phyloP scores from a whole-genome alignment of 2,113 vertebrate species.

The Lanius collurio region DNA sequence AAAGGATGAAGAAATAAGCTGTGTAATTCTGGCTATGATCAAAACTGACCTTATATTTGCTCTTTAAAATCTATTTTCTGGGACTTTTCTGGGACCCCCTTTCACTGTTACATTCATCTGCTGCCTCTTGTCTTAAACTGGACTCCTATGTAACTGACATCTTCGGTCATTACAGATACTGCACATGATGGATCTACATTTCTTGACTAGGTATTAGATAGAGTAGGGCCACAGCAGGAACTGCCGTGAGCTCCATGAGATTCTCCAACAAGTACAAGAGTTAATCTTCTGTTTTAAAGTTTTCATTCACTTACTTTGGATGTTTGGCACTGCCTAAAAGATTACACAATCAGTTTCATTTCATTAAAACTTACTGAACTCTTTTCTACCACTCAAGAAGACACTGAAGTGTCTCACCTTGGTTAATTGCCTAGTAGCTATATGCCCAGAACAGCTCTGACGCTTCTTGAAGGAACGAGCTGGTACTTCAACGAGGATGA shows the following conservation, averaged over 20 bases:
- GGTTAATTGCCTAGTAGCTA: rapidly evolving
- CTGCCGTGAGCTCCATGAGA: neutral
- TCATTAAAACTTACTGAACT: neutral
- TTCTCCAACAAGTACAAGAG: neutral
- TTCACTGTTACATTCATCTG: neutral
- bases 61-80: neutral
- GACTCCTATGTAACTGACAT: neutral
- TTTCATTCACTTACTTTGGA: neutral
- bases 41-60: neutral
- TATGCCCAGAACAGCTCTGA: neutral
- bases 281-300: neutral
- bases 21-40: neutral
- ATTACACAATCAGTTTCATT: neutral
- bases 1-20: neutral
- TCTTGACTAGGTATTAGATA: neutral
- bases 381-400: neutral
- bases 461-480: neutral
- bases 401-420: neutral
- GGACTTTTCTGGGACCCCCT: neutral
- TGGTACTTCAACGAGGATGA: neutral
- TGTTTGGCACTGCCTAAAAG: neutral
- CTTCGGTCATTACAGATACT: neutral
- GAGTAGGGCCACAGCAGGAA: neutral
- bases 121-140: neutral
- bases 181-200: neutral